These are phyloP conservation scores for Telenomus remus DNA, from an alignment of 1,140 invertebrate species.

Conservation along the genomic window DNA sequence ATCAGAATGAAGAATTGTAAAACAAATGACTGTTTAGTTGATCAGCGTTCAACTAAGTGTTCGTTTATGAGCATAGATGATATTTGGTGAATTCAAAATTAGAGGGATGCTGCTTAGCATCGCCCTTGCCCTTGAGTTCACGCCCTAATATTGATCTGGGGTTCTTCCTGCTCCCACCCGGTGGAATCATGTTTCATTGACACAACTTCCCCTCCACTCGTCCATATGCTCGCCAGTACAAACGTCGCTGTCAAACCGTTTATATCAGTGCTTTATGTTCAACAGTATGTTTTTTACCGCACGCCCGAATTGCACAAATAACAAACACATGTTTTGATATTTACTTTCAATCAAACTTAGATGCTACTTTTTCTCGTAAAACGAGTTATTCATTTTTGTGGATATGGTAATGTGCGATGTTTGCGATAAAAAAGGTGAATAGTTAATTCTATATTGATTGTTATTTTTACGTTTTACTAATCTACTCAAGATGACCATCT, in stretches of 20 bases:
- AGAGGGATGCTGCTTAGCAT: slow-evolving; percentile 45
- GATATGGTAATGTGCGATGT: slow-evolving; percentile 70
- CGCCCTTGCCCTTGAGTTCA: slow-evolving; percentile 69
- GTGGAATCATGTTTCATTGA: slow-evolving; percentile 47
- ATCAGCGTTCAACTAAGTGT: no score
- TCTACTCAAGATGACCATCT: no score
- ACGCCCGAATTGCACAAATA: slow-evolving; percentile 3
- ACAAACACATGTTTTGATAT: background rate
- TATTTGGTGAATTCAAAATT: slow-evolving; percentile 19
- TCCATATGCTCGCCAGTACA: slow-evolving; percentile 66
- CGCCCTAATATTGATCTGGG: slow-evolving; percentile 70
- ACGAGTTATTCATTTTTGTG: background rate
- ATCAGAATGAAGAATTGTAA: no score
- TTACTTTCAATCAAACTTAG: slow-evolving; percentile 1
- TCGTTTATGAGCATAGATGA: slow-evolving; percentile 5
- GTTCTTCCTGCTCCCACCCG: slow-evolving; percentile 57
- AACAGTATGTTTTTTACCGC: slow-evolving; percentile 15
- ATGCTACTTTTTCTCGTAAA: background rate
- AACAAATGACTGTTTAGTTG: no score
- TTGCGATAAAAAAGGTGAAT: slow-evolving; percentile 67
- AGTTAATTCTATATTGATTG: background rate
- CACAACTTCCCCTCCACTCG: slow-evolving; percentile 54
- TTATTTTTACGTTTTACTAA: background rate
- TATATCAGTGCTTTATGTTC: slow-evolving; percentile 31
- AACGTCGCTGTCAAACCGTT: slow-evolving; percentile 68